Evolutionary conservation across 2,797 vertebrate genomes (phyloP).

Genomic region (Phylloscopus collybita): DNA sequence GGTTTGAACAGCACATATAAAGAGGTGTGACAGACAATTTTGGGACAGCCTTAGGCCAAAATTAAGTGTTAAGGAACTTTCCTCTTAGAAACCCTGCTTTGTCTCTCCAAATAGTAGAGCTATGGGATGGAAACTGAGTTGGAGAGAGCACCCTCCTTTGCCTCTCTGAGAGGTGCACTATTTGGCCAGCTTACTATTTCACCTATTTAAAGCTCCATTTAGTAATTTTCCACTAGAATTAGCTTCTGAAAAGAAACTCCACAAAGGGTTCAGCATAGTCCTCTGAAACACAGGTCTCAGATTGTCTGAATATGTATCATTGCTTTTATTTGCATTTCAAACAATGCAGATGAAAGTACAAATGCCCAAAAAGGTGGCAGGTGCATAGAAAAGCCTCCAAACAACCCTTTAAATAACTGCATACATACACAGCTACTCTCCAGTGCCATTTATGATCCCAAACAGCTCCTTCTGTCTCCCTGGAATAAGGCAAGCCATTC

Average conservation of each 20-base stretch:
- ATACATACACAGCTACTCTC: background rate
- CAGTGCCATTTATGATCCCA: constrained; percentile 3
- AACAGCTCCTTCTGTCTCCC: constrained; percentile 16
- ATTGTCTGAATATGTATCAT: background rate
- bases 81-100: background rate
- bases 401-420: constrained; percentile 5
- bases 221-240: constrained; percentile 2
- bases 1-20: background rate
- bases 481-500: constrained; percentile 11
- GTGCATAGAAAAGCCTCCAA: constrained; percentile 27
- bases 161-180: background rate
- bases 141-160: background rate
- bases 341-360: constrained; percentile 24
- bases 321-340: constrained; percentile 53
- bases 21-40: background rate
- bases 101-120: background rate
- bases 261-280: background rate
- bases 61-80: background rate
- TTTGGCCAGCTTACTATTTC: background rate
- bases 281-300: background rate
- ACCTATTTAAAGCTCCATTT: constrained; percentile 7
- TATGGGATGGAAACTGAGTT: background rate
- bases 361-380: constrained; percentile 10
- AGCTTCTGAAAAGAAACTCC: constrained; percentile 1
- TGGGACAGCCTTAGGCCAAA: background rate